A percentile compares a stretch with the other conserved stretches of the same genome.
Conservation (phyloP, 2,797 vertebrate species). For the Siniperca obscura region DNA sequence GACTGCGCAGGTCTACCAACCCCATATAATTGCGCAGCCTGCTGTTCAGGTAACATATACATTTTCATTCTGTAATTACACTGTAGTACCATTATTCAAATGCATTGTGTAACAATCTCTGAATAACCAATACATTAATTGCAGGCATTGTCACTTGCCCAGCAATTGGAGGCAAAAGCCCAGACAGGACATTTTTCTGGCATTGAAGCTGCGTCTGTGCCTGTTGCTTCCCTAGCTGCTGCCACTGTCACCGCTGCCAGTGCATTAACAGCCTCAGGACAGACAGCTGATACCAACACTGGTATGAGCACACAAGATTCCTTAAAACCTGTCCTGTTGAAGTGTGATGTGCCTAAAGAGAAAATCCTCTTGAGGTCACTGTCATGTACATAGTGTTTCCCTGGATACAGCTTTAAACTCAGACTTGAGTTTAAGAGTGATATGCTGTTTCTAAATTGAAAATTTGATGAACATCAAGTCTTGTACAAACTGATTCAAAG, state of each 20-base stretch:
- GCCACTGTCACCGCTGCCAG: constrained; percentile 49
- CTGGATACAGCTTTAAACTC: background rate
- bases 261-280: constrained; percentile 54
- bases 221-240: constrained; percentile 49
- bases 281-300: constrained; percentile 32
- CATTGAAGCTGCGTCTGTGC: constrained; percentile 59
- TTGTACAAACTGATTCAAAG: background rate
- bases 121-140: constrained; percentile 25
- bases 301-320: constrained; percentile 58
- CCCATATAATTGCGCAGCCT: constrained; percentile 84
- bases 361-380: background rate
- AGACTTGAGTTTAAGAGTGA: background rate
- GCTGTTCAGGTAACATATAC: constrained; percentile 76
- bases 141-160: constrained; percentile 72
- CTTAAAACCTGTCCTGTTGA: constrained; percentile 3
- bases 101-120: background rate
- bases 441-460: background rate
- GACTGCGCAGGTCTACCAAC: constrained; percentile 93
- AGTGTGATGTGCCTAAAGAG: background rate
- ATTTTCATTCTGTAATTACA: background rate
- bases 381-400: background rate
- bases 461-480: background rate
- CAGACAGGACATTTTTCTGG: constrained; percentile 69
- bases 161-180: constrained; percentile 71
- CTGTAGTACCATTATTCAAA: background rate